Percentiles rank a stretch among this genome's conserved stretches.
These are phyloP conservation scores for Spea bombifrons DNA, from an alignment of 2,113 vertebrate genomes.

Conservation along the genomic window DNA sequence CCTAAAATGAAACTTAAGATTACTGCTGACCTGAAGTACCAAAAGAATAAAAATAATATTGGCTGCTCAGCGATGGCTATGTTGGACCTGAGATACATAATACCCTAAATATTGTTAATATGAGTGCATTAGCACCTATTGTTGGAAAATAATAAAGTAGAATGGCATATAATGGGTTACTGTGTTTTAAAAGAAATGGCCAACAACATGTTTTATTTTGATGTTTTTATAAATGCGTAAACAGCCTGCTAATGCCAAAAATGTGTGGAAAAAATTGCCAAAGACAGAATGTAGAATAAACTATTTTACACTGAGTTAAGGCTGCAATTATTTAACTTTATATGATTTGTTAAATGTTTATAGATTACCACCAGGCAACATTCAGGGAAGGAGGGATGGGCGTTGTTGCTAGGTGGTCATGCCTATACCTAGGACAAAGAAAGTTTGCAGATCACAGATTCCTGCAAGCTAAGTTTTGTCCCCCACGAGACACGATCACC, in stretches of 20 bases:
- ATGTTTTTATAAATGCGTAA: conserved; percentile 16
- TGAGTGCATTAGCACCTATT: not conserved
- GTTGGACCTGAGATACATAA: not conserved
- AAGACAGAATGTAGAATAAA: conserved; percentile 42
- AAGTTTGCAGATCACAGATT: too few relatives aligned
- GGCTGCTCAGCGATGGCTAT: too few relatives aligned
- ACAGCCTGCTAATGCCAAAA: conserved; percentile 46
- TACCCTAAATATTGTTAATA: not conserved
- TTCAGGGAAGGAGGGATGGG: too few relatives aligned
- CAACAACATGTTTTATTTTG: conserved; percentile 4
- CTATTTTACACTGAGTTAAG: conserved; percentile 10
- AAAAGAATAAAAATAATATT: too few relatives aligned
- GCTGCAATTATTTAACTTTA: not conserved
- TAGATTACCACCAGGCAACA: too few relatives aligned
- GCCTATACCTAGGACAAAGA: too few relatives aligned
- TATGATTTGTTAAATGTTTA: too few relatives aligned
- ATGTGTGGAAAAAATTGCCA: conserved; percentile 40
- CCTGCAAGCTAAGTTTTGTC: too few relatives aligned
- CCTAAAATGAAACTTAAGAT: too few relatives aligned
- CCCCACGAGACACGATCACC: too few relatives aligned
- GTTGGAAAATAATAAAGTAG: not conserved
- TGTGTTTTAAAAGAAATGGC: not conserved
- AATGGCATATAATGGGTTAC: not conserved
- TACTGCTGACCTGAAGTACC: too few relatives aligned
- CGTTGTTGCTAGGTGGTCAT: too few relatives aligned